phyloP scores from a whole-genome alignment of 2,888 invertebrate species.

The Girardia tigrina region DNA sequence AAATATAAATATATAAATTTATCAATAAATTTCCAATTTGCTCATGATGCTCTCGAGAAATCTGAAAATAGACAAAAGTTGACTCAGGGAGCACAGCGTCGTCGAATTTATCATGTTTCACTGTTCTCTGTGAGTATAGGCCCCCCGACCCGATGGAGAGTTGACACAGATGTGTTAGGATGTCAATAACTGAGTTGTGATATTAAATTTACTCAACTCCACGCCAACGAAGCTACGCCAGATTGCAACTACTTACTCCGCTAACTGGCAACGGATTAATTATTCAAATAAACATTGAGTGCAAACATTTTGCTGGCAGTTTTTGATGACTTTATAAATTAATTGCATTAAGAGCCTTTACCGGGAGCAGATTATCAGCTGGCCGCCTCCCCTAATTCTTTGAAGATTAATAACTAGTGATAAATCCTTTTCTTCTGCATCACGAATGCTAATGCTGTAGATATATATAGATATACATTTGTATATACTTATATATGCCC shows the following conservation, averaged over 20 bases:
- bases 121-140: neutral
- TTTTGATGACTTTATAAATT: neutral
- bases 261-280: neutral
- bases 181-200: neutral
- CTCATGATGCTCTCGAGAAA: no score
- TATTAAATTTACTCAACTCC: neutral
- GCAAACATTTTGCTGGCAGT: neutral
- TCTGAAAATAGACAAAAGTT: no score
- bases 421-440: neutral
- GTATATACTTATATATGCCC: no score
- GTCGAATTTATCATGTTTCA: neutral
- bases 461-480: no score
- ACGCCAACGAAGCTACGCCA: neutral
- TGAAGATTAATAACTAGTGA: neutral
- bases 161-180: neutral
- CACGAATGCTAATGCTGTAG: neutral
- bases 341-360: neutral
- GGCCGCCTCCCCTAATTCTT: neutral
- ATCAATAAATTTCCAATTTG: no score
- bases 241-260: neutral
- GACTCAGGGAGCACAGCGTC: neutral
- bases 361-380: neutral
- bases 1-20: no score
- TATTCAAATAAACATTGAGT: neutral
- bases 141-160: neutral